Percentiles rank a stretch among this genome's conserved stretches.
Evolutionary conservation across 1,140 invertebrate genomes (phyloP).

Genomic region (Berghia stephanieae): DNA sequence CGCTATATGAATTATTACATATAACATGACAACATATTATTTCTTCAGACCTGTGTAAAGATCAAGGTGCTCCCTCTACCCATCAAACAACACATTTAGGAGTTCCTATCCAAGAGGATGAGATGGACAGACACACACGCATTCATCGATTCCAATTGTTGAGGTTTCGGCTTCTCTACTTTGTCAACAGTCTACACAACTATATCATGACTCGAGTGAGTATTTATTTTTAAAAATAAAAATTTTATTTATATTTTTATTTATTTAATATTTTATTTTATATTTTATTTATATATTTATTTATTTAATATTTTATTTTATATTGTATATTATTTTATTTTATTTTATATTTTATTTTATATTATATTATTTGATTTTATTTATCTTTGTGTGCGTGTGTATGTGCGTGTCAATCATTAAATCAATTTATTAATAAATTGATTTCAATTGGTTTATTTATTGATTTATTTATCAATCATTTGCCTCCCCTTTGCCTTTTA

Average conservation of each 20-base stretch:
- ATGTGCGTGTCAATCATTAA: too few species aligned
- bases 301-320: not conserved
- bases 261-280: not conserved
- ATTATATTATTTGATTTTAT: slow-evolving; percentile 4
- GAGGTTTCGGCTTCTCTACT: slow-evolving; percentile 73
- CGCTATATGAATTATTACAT: too few species aligned
- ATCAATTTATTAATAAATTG: too few species aligned
- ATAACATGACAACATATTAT: too few species aligned
- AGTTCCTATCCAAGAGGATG: too few species aligned
- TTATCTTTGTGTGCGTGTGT: too few species aligned
- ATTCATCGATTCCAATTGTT: slow-evolving; percentile 71
- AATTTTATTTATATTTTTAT: too few species aligned
- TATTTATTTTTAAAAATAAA: not conserved
- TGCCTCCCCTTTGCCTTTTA: too few species aligned
- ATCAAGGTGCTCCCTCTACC: too few species aligned
- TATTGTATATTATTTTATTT: slow-evolving; percentile 10
- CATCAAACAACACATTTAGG: too few species aligned
- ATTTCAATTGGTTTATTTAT: too few species aligned
- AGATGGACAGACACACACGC: slow-evolving; percentile 34
- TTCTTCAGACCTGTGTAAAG: slow-evolving; percentile 48
- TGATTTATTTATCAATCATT: too few species aligned
- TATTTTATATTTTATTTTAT: not conserved
- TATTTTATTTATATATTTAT: slow-evolving; percentile 10
- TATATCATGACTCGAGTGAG: slow-evolving; percentile 73
- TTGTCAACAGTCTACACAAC: slow-evolving; percentile 73